Base-by-base conservation (phyloP, 2,113 vertebrate genomes). In the Strix uralensis region DNA sequence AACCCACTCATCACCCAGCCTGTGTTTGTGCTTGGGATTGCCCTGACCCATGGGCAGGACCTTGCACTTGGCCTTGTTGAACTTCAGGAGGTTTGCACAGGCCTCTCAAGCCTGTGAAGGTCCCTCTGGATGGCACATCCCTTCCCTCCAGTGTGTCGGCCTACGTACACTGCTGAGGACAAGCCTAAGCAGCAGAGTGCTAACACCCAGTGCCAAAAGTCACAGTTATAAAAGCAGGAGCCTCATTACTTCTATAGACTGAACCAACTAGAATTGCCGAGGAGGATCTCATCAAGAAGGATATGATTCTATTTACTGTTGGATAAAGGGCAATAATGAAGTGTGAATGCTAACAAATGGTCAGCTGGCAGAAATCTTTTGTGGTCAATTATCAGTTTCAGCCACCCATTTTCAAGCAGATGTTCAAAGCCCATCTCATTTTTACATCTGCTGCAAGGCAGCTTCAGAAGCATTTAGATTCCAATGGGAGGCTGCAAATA, bases 311-410 rank as follows among this genome's bases (percentile, higher is more conserved):
- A 91, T 91, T 95, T 91, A 25, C 57, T 74, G 77, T 14, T 49
- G 65, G 63, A 75, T 54, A 92, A 94, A 94, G 92, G 70, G 88
- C 88, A 93, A 47, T 58, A 92, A 81, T n/a, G n/a, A 85, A 93
- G 86, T 51, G 72, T 52, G 80, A 94, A 79, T 3, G 3, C 91
- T 86, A 81, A 84, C 81, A 78, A 96, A 63, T 2, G 95, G 96
- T 92, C 92, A 96, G 91, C 95, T 95, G 94, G 96, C 88, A 92
- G 75, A 78, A 88, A 46, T 84, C 65, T 84, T 86, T 63, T 47
- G 61, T 94, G 88, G 83, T 87, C 95, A 82, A 93, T 92, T 81
- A 95, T 77, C 73, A 65, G 81, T 80, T 75, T 51, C 81, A 96
- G 89, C 58, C 83, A 73, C 63, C 36, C 86, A 65, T 80, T 61